A percentile compares a stretch with the other conserved stretches of the same genome.
These are phyloP conservation scores for Lumbricus terrestris DNA, from an alignment of 2,888 invertebrate species.

Conservation along the genomic window DNA sequence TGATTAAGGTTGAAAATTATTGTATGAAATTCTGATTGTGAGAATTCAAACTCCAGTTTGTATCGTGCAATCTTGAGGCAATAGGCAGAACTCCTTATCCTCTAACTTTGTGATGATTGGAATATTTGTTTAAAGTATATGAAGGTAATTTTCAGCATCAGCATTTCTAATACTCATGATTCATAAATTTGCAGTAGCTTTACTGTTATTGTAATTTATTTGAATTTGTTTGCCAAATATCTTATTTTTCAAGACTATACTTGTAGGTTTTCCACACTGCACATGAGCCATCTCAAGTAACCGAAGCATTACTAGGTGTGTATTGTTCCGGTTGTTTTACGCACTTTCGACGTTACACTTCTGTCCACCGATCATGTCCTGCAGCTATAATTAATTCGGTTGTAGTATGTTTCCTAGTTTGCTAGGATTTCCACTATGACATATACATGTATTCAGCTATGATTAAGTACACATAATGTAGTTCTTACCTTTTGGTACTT, in stretches of 20 bases:
- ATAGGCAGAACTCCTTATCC: background rate
- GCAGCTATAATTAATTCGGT: too few species aligned
- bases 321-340: background rate
- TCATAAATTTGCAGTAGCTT: background rate
- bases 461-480: too few species aligned
- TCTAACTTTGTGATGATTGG: background rate
- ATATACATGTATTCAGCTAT: too few species aligned
- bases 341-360: background rate
- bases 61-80: background rate
- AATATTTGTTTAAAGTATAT: background rate
- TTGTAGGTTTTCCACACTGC: conserved; percentile 48
- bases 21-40: background rate
- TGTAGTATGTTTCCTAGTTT: too few species aligned
- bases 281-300: conserved; percentile 53
- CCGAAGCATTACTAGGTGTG: conserved; percentile 52
- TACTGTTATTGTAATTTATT: background rate
- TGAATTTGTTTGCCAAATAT: background rate
- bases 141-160: background rate
- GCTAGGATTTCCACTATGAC: too few species aligned
- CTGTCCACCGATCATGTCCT: too few species aligned
- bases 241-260: background rate
- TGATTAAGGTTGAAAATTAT: background rate
- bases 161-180: background rate
- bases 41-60: background rate
- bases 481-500: too few species aligned